Conservation (phyloP, 2,888 invertebrate species). For the Calameuta filiformis region DNA sequence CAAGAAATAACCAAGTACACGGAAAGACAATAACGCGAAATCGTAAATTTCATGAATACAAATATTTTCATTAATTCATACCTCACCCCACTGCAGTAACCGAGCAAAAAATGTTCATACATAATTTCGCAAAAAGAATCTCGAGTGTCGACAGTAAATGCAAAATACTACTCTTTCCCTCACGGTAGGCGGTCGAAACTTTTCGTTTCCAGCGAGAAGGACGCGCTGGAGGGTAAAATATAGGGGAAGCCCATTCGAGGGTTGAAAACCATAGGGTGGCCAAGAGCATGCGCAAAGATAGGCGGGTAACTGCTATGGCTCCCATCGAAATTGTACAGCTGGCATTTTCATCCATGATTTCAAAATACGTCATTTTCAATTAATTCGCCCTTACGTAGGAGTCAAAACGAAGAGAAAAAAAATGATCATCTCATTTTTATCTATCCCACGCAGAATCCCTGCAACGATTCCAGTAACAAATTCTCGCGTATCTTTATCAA, state of each 20-base stretch:
- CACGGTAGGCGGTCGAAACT: neutral
- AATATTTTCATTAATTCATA: neutral
- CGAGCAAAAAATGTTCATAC: neutral
- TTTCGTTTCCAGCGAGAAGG: neutral
- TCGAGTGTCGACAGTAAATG: neutral
- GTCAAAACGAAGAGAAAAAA: neutral
- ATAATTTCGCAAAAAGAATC: neutral
- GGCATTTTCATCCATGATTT: neutral
- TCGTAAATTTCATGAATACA: neutral
- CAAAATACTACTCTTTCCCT: neutral
- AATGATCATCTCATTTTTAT: neutral
- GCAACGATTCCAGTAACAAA: neutral
- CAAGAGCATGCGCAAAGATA: constrained; percentile 1
- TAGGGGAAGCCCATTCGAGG: neutral
- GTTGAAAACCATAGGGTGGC: neutral
- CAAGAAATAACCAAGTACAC: neutral
- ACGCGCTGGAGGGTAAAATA: neutral
- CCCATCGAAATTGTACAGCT: neutral
- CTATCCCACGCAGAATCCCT: neutral
- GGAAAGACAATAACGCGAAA: neutral
- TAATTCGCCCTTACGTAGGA: neutral
- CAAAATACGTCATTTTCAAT: neutral
- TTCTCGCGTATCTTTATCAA: neutral
- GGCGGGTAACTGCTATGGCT: neutral
- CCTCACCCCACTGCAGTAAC: neutral